Percentiles rank a stretch among this genome's conserved stretches.
Evolutionary conservation across 2,888 invertebrate genomes (phyloP).

Genomic region (Molanna angustata): DNA sequence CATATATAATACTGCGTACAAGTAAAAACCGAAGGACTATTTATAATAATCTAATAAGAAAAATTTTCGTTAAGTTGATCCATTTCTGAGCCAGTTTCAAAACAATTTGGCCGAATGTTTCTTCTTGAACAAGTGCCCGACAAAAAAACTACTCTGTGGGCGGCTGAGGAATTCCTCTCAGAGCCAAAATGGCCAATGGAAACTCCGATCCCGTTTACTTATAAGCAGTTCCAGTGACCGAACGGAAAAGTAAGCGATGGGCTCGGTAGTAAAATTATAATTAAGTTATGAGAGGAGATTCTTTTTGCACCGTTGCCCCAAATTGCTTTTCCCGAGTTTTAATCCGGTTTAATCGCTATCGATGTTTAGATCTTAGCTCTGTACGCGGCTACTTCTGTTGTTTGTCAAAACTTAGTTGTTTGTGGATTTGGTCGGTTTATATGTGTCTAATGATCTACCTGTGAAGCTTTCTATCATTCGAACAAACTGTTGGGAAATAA

Average conservation of each 20-base stretch:
- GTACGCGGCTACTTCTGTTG: slow-evolving; percentile 24
- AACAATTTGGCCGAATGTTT: slow-evolving; percentile 18
- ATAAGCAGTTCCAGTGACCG: too few species aligned
- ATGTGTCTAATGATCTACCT: slow-evolving; percentile 2
- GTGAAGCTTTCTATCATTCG: slow-evolving; percentile 8
- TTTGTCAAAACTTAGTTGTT: slow-evolving; percentile 31
- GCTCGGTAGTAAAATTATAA: neutral
- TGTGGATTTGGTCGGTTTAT: slow-evolving; percentile 17
- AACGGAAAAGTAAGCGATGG: too few species aligned
- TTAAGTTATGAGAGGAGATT: neutral
- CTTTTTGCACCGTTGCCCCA: neutral
- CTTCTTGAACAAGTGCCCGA: slow-evolving; percentile 17
- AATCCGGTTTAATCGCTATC: neutral
- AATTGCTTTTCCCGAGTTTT: neutral
- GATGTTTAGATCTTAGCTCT: too few species aligned
- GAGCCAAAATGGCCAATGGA: slow-evolving; percentile 18
- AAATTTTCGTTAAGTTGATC: slow-evolving; percentile 11
- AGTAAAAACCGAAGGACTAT: slow-evolving; percentile 3
- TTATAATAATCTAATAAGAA: slow-evolving; percentile 18
- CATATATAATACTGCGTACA: too few species aligned
- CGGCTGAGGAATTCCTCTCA: slow-evolving; percentile 24
- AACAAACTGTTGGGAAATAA: slow-evolving; percentile 26
- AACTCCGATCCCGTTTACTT: neutral
- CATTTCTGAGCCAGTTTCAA: slow-evolving; percentile 11
- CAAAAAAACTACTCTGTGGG: slow-evolving; percentile 25